Percentiles rank a stretch among this genome's conserved stretches.
These are phyloP conservation scores for Meandrina meandrites DNA, from an alignment of 92 coral and sea anemone genomes.

Conservation along the genomic window DNA sequence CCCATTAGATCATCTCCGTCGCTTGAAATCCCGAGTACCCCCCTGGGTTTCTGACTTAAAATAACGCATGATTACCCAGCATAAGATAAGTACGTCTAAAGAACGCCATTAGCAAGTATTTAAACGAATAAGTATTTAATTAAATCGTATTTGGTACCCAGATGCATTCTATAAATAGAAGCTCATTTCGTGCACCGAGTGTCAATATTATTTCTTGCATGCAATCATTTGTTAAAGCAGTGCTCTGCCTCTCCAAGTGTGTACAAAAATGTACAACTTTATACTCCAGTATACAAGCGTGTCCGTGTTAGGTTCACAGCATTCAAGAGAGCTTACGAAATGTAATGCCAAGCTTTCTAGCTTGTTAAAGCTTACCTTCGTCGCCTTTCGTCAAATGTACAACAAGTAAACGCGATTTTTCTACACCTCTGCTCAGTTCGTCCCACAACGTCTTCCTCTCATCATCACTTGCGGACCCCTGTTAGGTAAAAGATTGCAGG, in stretches of 20 bases:
- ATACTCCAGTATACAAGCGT: neutral
- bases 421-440: conserved; percentile 56
- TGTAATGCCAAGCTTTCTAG: too few relatives aligned
- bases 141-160: neutral
- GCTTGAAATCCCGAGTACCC: too few relatives aligned
- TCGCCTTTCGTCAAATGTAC: conserved; percentile 64
- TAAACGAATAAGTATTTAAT: neutral
- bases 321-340: neutral
- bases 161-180: neutral
- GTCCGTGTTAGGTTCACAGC: neutral
- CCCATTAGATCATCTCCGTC: too few relatives aligned
- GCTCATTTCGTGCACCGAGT: neutral
- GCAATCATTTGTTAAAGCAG: neutral
- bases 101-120: conserved; percentile 1
- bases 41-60: neutral
- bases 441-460: conserved; percentile 55
- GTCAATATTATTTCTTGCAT: neutral
- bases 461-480: conserved; percentile 36
- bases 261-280: neutral
- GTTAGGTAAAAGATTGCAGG: conserved; percentile 8
- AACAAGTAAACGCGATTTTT: conserved; percentile 48
- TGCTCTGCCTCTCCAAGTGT: too few relatives aligned
- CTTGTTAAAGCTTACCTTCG: conserved; percentile 40
- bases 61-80: neutral
- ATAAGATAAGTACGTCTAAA: neutral